Conservation (phyloP, 1,140 invertebrate genomes). For the Brachionus angularis region DNA sequence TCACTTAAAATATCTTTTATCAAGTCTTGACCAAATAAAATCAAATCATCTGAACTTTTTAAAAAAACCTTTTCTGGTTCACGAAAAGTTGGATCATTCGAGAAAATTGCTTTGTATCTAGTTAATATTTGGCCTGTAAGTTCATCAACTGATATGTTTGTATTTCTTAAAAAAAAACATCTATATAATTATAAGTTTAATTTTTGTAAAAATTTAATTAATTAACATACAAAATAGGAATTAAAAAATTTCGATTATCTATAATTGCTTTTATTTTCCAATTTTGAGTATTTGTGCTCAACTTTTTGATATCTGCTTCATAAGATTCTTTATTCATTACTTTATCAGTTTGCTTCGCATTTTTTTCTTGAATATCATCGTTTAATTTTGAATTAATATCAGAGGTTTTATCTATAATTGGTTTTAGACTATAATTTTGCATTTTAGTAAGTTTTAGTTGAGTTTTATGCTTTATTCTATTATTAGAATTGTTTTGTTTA, state of each 20-base stretch:
- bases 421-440: neutral
- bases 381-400: neutral
- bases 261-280: conserved; percentile 29
- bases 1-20: conserved; percentile 35
- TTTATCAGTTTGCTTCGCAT: too few species aligned
- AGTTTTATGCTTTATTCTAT: neutral
- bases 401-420: neutral
- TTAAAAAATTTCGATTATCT: conserved; percentile 37
- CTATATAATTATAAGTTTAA: neutral
- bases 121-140: conserved; percentile 30
- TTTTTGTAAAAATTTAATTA: neutral
- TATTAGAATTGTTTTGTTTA: too few species aligned
- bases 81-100: neutral
- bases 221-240: conserved; percentile 15
- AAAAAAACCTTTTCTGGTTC: conserved; percentile 37
- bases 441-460: conserved; percentile 13
- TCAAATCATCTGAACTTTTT: conserved; percentile 41
- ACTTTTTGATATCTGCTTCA: neutral
- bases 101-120: conserved; percentile 36
- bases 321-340: too few species aligned
- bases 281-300: neutral
- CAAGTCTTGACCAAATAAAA: conserved; percentile 26
- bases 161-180: conserved; percentile 32
- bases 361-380: too few species aligned
- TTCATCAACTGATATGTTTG: conserved; percentile 12